These are phyloP conservation scores for Elysia crispata DNA, from an alignment of 2,888 invertebrate genomes.

Conservation along the genomic window DNA sequence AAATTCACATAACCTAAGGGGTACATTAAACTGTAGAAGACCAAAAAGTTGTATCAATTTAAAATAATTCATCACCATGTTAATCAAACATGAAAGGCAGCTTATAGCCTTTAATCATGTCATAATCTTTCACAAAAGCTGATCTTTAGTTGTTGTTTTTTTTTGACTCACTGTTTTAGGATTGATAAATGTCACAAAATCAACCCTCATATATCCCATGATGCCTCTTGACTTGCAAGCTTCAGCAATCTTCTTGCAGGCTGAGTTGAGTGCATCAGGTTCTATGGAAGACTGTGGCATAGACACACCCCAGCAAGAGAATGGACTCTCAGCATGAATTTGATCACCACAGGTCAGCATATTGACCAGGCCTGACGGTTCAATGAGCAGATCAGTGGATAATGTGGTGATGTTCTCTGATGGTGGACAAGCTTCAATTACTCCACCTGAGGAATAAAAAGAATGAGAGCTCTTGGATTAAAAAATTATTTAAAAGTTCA, in stretches of 20 bases:
- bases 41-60: no score
- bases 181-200: slow-evolving; percentile 77
- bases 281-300: slow-evolving; percentile 77
- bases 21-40: no score
- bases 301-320: slow-evolving; percentile 76
- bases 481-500: background rate
- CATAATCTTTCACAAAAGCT: no score
- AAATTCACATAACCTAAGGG: no score
- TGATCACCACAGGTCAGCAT: slow-evolving; percentile 75
- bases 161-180: slow-evolving; percentile 57
- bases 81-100: no score
- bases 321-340: slow-evolving; percentile 74
- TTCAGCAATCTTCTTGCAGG: slow-evolving; percentile 71
- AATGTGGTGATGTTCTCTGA: slow-evolving; percentile 75
- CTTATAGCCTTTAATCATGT: no score
- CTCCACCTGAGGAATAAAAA: slow-evolving; percentile 70
- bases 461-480: background rate
- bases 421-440: slow-evolving; percentile 77
- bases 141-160: background rate
- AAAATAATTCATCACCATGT: no score
- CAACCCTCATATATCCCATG: slow-evolving; percentile 75
- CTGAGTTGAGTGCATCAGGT: slow-evolving; percentile 70
- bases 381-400: slow-evolving; percentile 76
- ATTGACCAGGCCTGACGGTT: slow-evolving; percentile 71
- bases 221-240: slow-evolving; percentile 75